A percentile compares a stretch with the other conserved stretches of the same genome.
phyloP scores from a whole-genome alignment of 2,797 vertebrate species.

The Siniperca scherzeri region DNA sequence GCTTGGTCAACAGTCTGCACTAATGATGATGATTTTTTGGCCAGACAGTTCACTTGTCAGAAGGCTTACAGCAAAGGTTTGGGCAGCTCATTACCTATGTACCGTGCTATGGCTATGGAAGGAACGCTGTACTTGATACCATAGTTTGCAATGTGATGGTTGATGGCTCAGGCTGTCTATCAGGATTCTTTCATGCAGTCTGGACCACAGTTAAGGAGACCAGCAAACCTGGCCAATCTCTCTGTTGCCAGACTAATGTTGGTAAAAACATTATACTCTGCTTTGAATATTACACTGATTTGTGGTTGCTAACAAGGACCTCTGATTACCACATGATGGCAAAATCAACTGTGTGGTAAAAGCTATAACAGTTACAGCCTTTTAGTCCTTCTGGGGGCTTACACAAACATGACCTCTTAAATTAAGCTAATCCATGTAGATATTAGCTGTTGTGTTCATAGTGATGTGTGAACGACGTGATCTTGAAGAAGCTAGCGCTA shows the following conservation, averaged over 20 bases:
- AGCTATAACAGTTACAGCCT: not conserved
- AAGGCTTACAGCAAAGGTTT: not conserved
- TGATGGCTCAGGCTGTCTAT: conserved; percentile 52
- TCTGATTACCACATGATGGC: conserved; percentile 34
- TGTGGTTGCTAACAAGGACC: conserved; percentile 34
- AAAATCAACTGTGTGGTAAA: conserved; percentile 21
- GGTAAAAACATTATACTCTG: conserved; percentile 22
- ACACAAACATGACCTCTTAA: not conserved
- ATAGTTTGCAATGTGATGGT: conserved; percentile 66
- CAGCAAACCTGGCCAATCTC: conserved; percentile 15
- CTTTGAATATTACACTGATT: conserved; percentile 45
- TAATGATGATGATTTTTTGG: conserved; percentile 17
- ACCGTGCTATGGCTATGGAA: conserved; percentile 17
- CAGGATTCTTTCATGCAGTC: conserved; percentile 59
- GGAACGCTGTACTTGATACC: conserved; percentile 11
- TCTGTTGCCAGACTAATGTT: conserved; percentile 38
- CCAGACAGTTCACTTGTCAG: conserved; percentile 9
- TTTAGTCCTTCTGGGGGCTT: not conserved
- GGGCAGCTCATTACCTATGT: conserved; percentile 22
- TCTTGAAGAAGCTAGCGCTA: not conserved
- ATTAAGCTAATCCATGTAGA: not conserved
- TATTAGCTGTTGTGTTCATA: not conserved
- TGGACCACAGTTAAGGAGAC: conserved; percentile 47
- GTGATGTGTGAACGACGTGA: not conserved
- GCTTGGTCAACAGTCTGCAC: conserved; percentile 13